Evolutionary conservation across 2,113 vertebrate species (phyloP).

Genomic region (Rhea pennata): DNA sequence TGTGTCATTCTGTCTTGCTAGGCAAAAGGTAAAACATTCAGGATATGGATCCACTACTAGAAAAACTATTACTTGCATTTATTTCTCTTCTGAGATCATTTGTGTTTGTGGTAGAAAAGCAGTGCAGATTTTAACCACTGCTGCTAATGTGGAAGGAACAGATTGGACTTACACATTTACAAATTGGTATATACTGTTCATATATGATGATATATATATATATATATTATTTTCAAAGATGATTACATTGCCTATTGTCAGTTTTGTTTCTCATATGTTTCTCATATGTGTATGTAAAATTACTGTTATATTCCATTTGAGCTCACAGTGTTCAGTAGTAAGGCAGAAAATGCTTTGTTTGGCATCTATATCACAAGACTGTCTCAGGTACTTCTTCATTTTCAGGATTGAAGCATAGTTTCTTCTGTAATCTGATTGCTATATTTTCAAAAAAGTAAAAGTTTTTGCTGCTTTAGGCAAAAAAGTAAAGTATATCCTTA

Average conservation of each 20-base stretch:
- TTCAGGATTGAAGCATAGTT: background rate
- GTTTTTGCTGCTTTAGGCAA: background rate
- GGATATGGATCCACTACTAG: background rate
- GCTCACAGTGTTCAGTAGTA: background rate
- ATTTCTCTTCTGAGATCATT: background rate
- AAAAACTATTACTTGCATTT: background rate
- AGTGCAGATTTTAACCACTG: background rate
- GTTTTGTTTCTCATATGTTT: background rate
- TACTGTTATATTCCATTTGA: background rate
- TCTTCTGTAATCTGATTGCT: background rate
- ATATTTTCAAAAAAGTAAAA: background rate
- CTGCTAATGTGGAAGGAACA: background rate
- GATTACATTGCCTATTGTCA: background rate
- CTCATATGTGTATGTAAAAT: background rate
- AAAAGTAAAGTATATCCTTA: background rate
- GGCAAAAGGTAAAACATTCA: constrained; percentile 26
- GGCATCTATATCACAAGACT: background rate
- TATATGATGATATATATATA: background rate
- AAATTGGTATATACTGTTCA: background rate
- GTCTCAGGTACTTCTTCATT: background rate
- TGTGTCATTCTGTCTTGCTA: background rate
- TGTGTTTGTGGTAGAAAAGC: background rate
- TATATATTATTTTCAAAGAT: background rate
- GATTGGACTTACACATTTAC: background rate
- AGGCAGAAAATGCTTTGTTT: background rate